Conservation (phyloP, 2,797 vertebrate species). For the Cynodonichthys magdalenae region DNA sequence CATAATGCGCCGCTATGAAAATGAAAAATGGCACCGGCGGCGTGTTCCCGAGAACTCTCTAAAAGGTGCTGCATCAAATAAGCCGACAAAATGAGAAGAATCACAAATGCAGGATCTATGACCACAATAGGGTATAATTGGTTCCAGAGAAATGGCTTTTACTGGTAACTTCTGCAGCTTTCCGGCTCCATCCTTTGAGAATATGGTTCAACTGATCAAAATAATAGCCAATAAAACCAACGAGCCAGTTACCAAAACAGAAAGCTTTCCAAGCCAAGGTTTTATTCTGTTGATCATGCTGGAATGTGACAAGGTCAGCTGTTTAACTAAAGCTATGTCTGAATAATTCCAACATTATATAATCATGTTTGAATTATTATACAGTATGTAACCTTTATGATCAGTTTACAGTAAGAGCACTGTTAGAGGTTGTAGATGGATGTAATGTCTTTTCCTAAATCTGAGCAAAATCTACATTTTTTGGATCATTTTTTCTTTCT, state of each 20-base stretch:
- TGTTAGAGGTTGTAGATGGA: too few relatives aligned
- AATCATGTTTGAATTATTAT: too few relatives aligned
- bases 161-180: background rate
- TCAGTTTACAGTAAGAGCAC: too few relatives aligned
- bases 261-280: too few relatives aligned
- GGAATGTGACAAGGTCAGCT: background rate
- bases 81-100: slow-evolving; percentile 1
- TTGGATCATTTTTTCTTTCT: too few relatives aligned
- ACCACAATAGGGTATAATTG: background rate
- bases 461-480: too few relatives aligned
- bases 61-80: slow-evolving; percentile 11
- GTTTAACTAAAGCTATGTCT: background rate
- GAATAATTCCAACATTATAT: too few relatives aligned
- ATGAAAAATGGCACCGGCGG: slow-evolving; percentile 5
- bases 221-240: background rate
- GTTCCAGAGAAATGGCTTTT: background rate
- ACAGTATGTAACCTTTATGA: too few relatives aligned
- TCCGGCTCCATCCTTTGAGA: background rate
- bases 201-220: background rate
- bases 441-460: too few relatives aligned
- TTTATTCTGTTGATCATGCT: too few relatives aligned
- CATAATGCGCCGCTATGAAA: slow-evolving; percentile 15
- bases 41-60: slow-evolving; percentile 1
- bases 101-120: background rate
- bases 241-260: too few relatives aligned